phyloP scores from a whole-genome alignment of 2,888 invertebrate genomes.

The Rhogogaster chlorosoma region DNA sequence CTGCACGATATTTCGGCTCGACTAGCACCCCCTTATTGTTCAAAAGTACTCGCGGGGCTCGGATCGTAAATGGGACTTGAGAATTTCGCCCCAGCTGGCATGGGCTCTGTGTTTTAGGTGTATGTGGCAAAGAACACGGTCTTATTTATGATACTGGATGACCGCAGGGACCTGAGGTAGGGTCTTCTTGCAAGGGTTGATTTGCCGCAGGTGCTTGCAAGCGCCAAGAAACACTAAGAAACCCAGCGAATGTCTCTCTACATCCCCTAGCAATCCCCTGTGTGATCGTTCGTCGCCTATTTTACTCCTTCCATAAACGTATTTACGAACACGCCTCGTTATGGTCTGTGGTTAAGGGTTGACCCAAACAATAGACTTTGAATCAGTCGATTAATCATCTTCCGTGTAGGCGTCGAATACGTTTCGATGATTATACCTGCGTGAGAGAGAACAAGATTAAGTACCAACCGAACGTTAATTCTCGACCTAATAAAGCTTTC shows the following conservation, averaged over 20 bases:
- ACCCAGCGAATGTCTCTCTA: conserved; percentile 16
- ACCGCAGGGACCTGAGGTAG: conserved; percentile 63
- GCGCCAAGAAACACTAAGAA: conserved; percentile 19
- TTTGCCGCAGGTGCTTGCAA: conserved; percentile 39
- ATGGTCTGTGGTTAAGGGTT: not conserved
- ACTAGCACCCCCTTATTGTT: conserved; percentile 5
- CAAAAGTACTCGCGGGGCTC: not conserved
- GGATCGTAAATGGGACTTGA: conserved; percentile 13
- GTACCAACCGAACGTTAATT: not conserved
- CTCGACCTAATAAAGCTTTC: not conserved
- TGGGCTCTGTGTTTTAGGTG: conserved; percentile 14
- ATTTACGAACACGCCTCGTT: conserved; percentile 24
- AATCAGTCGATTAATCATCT: conserved; percentile 15
- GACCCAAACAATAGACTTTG: conserved; percentile 7
- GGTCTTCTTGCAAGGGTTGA: conserved; percentile 43
- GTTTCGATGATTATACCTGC: not conserved
- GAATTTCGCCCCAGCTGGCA: conserved; percentile 58
- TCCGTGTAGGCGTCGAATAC: not conserved
- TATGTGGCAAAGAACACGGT: conserved; percentile 54
- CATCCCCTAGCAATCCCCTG: not conserved
- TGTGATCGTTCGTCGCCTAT: not conserved
- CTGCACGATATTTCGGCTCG: not conserved
- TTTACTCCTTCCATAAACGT: not conserved
- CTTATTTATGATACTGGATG: conserved; percentile 70
- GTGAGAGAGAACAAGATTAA: not conserved